Evolutionary conservation across 2,888 invertebrate genomes (phyloP).

Genomic region (Herminia tarsipennalis): DNA sequence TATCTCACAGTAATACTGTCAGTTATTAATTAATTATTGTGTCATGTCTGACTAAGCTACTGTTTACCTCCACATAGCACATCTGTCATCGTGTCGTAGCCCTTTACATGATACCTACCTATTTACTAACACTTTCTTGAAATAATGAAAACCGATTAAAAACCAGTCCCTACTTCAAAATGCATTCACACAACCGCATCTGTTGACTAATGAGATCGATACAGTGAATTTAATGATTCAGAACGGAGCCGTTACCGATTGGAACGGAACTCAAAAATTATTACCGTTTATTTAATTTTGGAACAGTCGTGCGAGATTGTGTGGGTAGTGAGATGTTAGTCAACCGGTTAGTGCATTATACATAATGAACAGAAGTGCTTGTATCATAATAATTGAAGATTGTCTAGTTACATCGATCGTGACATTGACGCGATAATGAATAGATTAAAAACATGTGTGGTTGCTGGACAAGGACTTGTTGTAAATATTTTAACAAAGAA

Average conservation of each 20-base stretch:
- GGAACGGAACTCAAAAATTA: constrained; percentile 54
- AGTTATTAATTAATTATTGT: constrained; percentile 17
- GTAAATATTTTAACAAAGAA: background rate
- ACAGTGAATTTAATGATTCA: constrained; percentile 65
- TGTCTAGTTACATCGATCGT: too few species aligned
- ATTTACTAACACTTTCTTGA: too few species aligned
- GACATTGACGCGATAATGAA: background rate
- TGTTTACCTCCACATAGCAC: background rate
- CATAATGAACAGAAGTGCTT: too few species aligned
- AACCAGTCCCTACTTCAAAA: too few species aligned
- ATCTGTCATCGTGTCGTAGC: background rate
- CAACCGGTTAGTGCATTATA: constrained; percentile 7
- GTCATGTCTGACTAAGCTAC: constrained; percentile 29
- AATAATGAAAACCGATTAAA: too few species aligned
- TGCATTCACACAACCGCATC: constrained; percentile 13
- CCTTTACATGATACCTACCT: too few species aligned
- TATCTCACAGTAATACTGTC: constrained; percentile 21
- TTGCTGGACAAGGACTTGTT: background rate
- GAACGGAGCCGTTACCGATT: constrained; percentile 66
- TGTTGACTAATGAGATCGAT: constrained; percentile 57
- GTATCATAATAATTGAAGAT: too few species aligned
- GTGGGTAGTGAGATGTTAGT: constrained; percentile 25
- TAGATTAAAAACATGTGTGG: constrained; percentile 3
- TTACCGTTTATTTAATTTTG: constrained; percentile 39
- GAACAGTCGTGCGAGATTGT: constrained; percentile 26